Percentiles rank a stretch among this genome's conserved stretches.
Evolutionary conservation across 2,113 vertebrate species (phyloP).

Genomic region (Burhinus bistriatus): DNA sequence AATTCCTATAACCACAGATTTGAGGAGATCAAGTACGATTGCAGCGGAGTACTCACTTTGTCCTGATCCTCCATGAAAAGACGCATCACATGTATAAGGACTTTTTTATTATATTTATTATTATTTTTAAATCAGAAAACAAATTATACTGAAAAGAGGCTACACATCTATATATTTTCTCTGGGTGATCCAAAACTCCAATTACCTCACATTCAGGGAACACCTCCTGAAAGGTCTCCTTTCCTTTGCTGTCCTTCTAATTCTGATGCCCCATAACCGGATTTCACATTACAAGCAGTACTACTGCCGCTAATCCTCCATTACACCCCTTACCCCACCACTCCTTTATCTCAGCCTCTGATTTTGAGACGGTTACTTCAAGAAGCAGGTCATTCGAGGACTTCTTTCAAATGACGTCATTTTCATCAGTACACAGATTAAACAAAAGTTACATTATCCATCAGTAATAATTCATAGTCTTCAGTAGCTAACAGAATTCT

Average conservation of each 20-base stretch:
- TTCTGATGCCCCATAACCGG: not conserved
- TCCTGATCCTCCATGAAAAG: not conserved
- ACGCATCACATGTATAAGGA: accelerated
- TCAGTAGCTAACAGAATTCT: not conserved
- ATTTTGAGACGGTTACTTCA: not conserved
- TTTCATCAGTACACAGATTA: not conserved
- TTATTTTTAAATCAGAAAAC: not conserved
- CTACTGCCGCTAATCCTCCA: not conserved
- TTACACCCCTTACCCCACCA: accelerated
- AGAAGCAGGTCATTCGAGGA: not conserved
- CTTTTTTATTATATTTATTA: no score
- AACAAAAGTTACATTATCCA: not conserved
- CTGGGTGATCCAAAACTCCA: not conserved
- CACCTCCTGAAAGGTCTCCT: not conserved
- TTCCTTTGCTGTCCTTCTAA: not conserved
- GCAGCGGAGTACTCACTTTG: not conserved
- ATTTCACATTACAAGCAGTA: not conserved
- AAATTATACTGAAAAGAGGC: not conserved
- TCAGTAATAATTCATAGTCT: not conserved
- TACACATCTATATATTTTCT: not conserved
- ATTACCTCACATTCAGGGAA: not conserved
- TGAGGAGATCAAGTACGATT: not conserved
- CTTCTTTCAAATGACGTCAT: not conserved
- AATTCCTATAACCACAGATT: not conserved
- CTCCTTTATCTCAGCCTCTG: not conserved